Base-by-base conservation (phyloP, 2,888 invertebrate genomes). In the Drosophila cognata region DNA sequence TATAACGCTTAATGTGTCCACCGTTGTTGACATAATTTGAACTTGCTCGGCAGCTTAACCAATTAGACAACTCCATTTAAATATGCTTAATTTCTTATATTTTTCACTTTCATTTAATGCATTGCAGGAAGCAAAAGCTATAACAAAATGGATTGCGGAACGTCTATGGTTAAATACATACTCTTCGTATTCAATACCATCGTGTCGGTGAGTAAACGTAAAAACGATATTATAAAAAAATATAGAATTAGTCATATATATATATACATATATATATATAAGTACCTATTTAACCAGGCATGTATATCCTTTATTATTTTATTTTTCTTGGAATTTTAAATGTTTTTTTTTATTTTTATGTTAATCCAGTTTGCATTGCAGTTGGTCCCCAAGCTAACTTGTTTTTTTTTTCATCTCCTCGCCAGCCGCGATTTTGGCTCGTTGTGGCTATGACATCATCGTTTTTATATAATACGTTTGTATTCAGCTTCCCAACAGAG, bases 111-210 rank as follows among this genome's bases (percentile, higher is more conserved):
- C 5, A 13, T 61, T 74, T 48, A 16, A 41, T 73, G 5, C 31
- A 50, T 66, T 58, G 31, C 65, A 64, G 73, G 48, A 62, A 71
- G 35, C 43, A 10, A 51, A 58, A 33, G 43, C 25, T 38, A 11
- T 28, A 35, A 28, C 93, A 94, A 94, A 91, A 95, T 95, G 95
- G 94, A 95, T 94, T 96, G 95, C 93, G 96, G 96, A 92, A 95
- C 96, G 94, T 95, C 95, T 93, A 95, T 96, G 94, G 95, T 96
- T 92, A 97, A 97, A 94, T 96, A 96, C 93, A 94, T 97, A 89
- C 95, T 97, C 90, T 97, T 97, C 93, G 94, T 96, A 93, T 96
- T 97, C 94, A 97, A 97, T 92, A 94, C 96, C 84, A 86, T 96
- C 74, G 96, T 96, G 91, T 96, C 96, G 94, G 96, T 96, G 94